A percentile compares a stretch with the other conserved stretches of the same genome.
These are phyloP conservation scores for Bombylius discolor DNA, from an alignment of 2,888 invertebrate species.

Conservation along the genomic window DNA sequence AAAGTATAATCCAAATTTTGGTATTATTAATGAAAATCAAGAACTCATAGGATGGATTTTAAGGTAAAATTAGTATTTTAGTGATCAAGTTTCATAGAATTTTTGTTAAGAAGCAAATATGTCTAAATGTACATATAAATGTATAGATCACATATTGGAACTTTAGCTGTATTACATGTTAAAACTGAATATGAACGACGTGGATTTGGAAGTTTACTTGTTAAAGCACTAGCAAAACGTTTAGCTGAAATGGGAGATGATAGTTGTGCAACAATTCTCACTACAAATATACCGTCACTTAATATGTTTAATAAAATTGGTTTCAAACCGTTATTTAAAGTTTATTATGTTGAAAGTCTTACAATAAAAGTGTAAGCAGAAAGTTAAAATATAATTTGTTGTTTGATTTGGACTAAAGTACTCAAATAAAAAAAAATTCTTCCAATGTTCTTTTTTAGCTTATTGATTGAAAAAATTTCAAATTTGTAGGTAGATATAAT, in stretches of 20 bases:
- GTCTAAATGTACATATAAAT: not conserved
- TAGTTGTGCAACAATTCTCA: conserved; percentile 24
- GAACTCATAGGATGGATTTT: conserved; percentile 28
- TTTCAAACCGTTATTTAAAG: conserved; percentile 17
- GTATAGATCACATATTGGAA: conserved; percentile 22
- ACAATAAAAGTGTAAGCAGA: too few relatives aligned
- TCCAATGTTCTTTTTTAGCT: too few relatives aligned
- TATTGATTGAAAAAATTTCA: too few relatives aligned
- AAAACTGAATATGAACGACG: conserved; percentile 21
- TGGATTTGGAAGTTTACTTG: conserved; percentile 24
- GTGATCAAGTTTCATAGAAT: too few relatives aligned
- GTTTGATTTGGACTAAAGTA: too few relatives aligned
- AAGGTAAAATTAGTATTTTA: conserved; percentile 14
- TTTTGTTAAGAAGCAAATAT: not conserved
- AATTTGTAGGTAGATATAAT: too few relatives aligned
- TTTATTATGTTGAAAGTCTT: too few relatives aligned
- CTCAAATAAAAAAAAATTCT: too few relatives aligned
- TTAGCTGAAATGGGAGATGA: conserved; percentile 20
- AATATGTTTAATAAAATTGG: conserved; percentile 28
- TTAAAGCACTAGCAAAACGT: conserved; percentile 22
- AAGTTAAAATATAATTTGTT: too few relatives aligned
- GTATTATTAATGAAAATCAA: conserved; percentile 19
- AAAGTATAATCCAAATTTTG: conserved; percentile 21
- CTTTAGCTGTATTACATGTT: conserved; percentile 26
- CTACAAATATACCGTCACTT: conserved; percentile 21